Percentiles rank a stretch among this genome's conserved stretches.
These are phyloP conservation scores for Neoarius graeffei DNA, from an alignment of 2,113 vertebrate species.

Conservation along the genomic window DNA sequence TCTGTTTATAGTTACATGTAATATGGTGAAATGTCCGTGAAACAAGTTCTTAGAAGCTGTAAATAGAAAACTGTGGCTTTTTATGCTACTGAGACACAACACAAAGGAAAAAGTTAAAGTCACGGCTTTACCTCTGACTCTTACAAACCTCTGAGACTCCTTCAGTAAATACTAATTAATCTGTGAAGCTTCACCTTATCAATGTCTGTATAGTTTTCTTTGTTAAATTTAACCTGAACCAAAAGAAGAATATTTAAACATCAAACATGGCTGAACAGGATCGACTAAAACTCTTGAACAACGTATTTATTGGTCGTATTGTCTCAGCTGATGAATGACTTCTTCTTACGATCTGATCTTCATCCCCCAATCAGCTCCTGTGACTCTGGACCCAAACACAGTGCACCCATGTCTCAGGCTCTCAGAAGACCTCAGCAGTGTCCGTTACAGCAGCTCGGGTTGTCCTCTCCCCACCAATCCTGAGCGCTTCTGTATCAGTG, in stretches of 20 bases:
- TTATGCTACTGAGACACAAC: neutral
- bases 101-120: neutral
- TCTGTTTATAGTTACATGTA: neutral
- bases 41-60: neutral
- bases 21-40: too few species aligned
- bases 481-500: slow-evolving; percentile 73
- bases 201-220: neutral
- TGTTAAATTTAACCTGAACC: neutral
- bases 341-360: slow-evolving; percentile 33
- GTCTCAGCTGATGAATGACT: neutral
- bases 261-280: neutral
- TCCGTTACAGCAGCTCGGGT: slow-evolving; percentile 60
- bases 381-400: slow-evolving; percentile 75
- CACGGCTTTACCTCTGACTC: neutral
- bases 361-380: slow-evolving; percentile 61
- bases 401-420: slow-evolving; percentile 75
- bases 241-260: neutral
- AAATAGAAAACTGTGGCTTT: neutral
- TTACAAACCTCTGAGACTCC: neutral
- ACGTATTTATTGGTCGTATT: neutral
- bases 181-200: neutral
- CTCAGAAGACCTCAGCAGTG: slow-evolving; percentile 70
- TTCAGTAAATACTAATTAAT: neutral
- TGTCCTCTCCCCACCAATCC: slow-evolving; percentile 68
- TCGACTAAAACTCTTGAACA: neutral